Base-by-base conservation (phyloP, 2,797 vertebrate genomes). In the Myotis daubentonii region DNA sequence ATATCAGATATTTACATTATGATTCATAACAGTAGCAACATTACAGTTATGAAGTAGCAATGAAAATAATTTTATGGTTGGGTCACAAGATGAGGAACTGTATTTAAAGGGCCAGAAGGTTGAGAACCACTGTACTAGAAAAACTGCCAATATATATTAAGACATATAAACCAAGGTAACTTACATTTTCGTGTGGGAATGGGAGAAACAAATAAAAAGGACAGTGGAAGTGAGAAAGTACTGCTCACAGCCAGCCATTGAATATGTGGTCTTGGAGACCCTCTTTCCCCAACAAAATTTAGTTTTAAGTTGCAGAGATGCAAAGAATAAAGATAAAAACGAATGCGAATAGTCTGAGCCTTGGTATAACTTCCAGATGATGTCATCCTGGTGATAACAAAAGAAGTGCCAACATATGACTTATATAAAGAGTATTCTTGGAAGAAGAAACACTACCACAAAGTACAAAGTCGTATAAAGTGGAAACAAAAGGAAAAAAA, bases 351-450 rank as follows among this genome's bases (percentile, higher is more conserved):
- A 41, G 41, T 51, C 41, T 30, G 62, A 86, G 36, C 66, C 55
- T 55, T 92, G 8, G 28, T 87, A 8, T 20, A 53, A 86, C 68
- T 93, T 89, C 10, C 11, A 78, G 6, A 81, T 89, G 70, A 89
- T 86, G 49, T 79, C n/a, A 92, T 91, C 86, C 49, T 89, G 65
- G 20, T 11, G 53, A 23, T 76, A 71, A 76, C 20, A 60, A 87
- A 78, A 85, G 17, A 89, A 79, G 16, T 89, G 33, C 20, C 75
- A 94, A 49, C 22, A 30, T 86, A 68, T 86, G 60, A 96, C 89
- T 89, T 89, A 55, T 25, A 30, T 51, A 36, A 91, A 85, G 22
- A 62, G 62, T 93, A 87, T 80, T 16, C 15, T 41, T 83, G 47
- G 70, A 79, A 79, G 13, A 33, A 30, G 25, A 94, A 91, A 86